Base-by-base conservation (phyloP, 2,797 vertebrate species). In the Phrynocephalus guinanensis region DNA sequence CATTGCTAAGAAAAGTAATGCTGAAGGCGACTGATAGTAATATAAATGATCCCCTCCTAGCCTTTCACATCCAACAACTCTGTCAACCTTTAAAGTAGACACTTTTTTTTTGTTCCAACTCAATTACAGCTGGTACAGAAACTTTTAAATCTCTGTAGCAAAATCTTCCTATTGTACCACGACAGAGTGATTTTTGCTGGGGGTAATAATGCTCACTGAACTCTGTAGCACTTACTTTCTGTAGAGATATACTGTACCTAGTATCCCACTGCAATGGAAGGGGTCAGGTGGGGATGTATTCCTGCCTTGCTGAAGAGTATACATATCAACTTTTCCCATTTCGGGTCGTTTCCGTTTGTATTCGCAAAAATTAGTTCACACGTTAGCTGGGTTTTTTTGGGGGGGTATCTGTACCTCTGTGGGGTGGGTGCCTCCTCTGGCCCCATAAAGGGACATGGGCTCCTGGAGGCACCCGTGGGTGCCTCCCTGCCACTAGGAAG, bases 101-200 rank as follows among this genome's bases (percentile, higher is more conserved):
- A 66, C 9, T 30, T 20, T 77, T 77, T 79, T 33, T 33, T 33
- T 70, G 67, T 44, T 78, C 63, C 73, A 71, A 60, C 52, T 78
- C 33, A 88, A 78, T 84, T 84, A 79, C 68, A 50, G 76, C 60
- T 52, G 50, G 67, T 77, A 50, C 16, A 28, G 48, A 79, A 84
- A 73, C 48, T 26, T 80, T 80, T 33, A 16, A 80, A 52, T 73
- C 48, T 67, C 52, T 88, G 28, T 73, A 66, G 68, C 56, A 80
- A 80, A 79, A n/a, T 71, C 33, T 66, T 72, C 20, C 44, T 50
- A 80, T 77, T 84, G 38, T 28, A 73, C 2, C 9, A 22, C 24
- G 52, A 79, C 50, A 44, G 33, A 26, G 7, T 71, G 30, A 56
- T 71, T 78, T 71, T 30, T 77, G 30, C 18, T n/a, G 33, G 30